Conservation (phyloP, 2,888 invertebrate genomes). For the Cloeon dipterum region DNA sequence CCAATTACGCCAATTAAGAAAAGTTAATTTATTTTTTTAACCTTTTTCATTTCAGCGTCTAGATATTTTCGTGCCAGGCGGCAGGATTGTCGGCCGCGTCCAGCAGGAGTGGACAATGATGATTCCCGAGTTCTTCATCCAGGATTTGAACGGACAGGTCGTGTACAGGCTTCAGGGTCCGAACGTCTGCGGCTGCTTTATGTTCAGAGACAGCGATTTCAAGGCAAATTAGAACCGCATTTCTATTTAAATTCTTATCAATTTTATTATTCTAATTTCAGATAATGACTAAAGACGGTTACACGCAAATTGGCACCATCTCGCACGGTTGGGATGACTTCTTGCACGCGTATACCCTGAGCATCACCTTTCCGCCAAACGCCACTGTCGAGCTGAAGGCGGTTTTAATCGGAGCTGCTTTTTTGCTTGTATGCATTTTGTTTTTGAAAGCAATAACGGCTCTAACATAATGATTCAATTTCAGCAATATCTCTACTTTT, state of each 20-base stretch:
- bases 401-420: constrained; percentile 52
- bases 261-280: constrained; percentile 11
- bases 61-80: constrained; percentile 47
- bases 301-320: constrained; percentile 38
- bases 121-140: constrained; percentile 40
- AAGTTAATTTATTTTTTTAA: neutral
- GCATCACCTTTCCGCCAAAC: constrained; percentile 44
- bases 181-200: constrained; percentile 31
- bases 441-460: neutral
- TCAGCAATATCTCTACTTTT: neutral
- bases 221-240: constrained; percentile 18
- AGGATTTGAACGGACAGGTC: constrained; percentile 33
- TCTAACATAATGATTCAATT: neutral
- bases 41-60: constrained; percentile 29
- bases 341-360: constrained; percentile 45
- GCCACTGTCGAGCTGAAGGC: constrained; percentile 56
- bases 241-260: neutral
- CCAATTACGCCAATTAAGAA: neutral
- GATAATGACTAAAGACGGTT: constrained; percentile 32
- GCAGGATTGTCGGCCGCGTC: constrained; percentile 42
- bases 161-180: constrained; percentile 54
- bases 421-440: constrained; percentile 50
- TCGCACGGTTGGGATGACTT: constrained; percentile 47
- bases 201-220: constrained; percentile 36
- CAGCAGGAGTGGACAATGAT: constrained; percentile 42